Evolutionary conservation across 2,888 invertebrate species (phyloP).

Genomic region (Rhagium mordax): DNA sequence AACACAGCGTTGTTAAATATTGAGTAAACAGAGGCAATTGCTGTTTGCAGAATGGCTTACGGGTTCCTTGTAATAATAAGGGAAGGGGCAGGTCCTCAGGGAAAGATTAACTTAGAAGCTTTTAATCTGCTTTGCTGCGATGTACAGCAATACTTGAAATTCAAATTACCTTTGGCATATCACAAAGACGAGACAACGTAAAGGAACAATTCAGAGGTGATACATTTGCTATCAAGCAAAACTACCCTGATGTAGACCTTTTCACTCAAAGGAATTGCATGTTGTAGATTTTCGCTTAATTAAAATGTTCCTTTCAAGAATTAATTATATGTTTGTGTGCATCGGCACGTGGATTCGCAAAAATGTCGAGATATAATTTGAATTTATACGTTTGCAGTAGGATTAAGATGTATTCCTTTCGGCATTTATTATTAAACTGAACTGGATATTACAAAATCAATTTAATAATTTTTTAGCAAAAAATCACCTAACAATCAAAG

Average conservation of each 20-base stretch:
- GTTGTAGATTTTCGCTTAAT: conserved; percentile 6
- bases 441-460: too few relatives aligned
- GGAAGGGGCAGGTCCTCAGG: neutral
- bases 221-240: neutral
- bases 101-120: conserved; percentile 17
- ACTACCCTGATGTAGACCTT: neutral
- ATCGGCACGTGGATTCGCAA: neutral
- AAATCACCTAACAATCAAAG: too few relatives aligned
- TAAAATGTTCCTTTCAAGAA: neutral
- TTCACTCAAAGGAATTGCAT: conserved; percentile 11
- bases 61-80: neutral
- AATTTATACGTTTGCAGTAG: too few relatives aligned
- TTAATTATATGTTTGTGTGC: neutral
- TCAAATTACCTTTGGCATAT: conserved; percentile 12
- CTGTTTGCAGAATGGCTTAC: neutral
- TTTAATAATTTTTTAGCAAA: too few relatives aligned
- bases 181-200: conserved; percentile 15
- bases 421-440: too few relatives aligned
- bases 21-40: neutral
- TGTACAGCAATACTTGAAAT: conserved; percentile 11
- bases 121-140: conserved; percentile 13
- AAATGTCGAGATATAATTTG: neutral
- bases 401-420: too few relatives aligned
- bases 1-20: neutral
- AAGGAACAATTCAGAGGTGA: conserved; percentile 1